Percentiles rank a stretch among this genome's conserved stretches.
These are phyloP conservation scores for Magallana ariakensis DNA, from an alignment of 1,140 invertebrate genomes.

Conservation along the genomic window DNA sequence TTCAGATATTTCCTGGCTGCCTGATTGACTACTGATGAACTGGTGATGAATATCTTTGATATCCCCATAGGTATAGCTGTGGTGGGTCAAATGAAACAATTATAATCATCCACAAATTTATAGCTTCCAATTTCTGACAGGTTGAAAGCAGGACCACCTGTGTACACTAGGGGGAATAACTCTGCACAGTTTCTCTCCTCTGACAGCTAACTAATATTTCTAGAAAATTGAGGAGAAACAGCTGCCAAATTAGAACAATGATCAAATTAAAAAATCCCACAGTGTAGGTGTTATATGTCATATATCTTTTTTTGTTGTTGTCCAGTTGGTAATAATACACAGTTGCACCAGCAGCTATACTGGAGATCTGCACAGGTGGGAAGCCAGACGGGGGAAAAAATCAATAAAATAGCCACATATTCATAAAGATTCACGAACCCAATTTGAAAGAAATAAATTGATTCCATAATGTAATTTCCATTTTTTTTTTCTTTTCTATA, in stretches of 20 bases:
- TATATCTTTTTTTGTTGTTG: no score
- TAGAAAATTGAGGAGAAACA: slow-evolving; percentile 13
- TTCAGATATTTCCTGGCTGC: neutral
- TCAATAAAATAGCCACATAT: no score
- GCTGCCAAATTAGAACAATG: neutral
- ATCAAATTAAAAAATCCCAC: neutral
- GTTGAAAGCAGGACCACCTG: neutral
- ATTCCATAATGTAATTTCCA: no score
- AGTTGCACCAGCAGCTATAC: no score
- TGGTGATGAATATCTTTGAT: neutral
- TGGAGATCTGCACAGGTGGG: no score
- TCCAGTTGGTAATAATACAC: no score
- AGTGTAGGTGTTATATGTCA: no score
- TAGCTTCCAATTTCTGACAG: neutral
- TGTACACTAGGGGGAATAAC: neutral
- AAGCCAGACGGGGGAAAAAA: no score
- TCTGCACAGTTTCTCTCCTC: neutral
- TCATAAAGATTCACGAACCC: no score
- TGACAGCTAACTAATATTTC: neutral
- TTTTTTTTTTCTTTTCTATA: no score
- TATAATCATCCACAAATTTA: no score
- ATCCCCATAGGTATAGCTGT: neutral
- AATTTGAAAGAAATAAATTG: no score
- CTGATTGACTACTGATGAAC: neutral
- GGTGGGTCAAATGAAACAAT: neutral